Base-by-base conservation (phyloP, 2,113 vertebrate species). In the Electrona antarctica region DNA sequence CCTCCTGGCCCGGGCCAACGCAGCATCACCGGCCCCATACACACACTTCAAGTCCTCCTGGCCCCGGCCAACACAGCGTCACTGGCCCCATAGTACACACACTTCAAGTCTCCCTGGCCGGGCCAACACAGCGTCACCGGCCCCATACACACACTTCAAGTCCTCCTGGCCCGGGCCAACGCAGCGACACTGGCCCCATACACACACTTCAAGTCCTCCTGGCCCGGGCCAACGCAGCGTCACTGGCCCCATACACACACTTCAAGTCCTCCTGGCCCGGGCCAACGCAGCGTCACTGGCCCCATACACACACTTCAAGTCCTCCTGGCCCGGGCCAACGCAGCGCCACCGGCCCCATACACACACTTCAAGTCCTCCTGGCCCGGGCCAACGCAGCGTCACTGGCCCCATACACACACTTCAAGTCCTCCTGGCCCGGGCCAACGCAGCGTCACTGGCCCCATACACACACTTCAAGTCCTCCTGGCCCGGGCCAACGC, bases 31-130 rank as follows among this genome's bases (percentile, higher is more conserved):
- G 73, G 69, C 60, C 21, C 50, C 63, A 54, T 62, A 71, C 64
- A 69, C 69, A 74, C 72, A 49, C n/a, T n/a, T n/a, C n/a, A n/a
- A 58, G 66, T 75, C 70, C 65, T 45, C 3, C 61, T 71, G 75
- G 56, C 58, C 68, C 63, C n/a, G 67, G 69, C 61, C 63, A 6
- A 7, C 4, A 4, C 74, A 57, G 48, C 45, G 74, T 64, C 72
- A 60, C 51, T 66, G 73, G 69, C 60, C 21, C 50, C 63, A 54
- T 62, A 71, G n/a, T n/a, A n/a, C 64, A 69, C 69, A 74, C 72
- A 49, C n/a, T n/a, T n/a, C n/a, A n/a, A 58, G 66, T 75, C 70
- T 67, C 33, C 3, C 61, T 71, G 75, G 56, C 58, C 68, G 65
- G 67, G 69, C 61, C 63, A 6, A 7, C 4, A 4, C 74, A 57